Evolutionary conservation across 2,888 invertebrate genomes (phyloP), one percentile per base, ranked within the genome.

Genomic region (Melolontha melolontha): DNA sequence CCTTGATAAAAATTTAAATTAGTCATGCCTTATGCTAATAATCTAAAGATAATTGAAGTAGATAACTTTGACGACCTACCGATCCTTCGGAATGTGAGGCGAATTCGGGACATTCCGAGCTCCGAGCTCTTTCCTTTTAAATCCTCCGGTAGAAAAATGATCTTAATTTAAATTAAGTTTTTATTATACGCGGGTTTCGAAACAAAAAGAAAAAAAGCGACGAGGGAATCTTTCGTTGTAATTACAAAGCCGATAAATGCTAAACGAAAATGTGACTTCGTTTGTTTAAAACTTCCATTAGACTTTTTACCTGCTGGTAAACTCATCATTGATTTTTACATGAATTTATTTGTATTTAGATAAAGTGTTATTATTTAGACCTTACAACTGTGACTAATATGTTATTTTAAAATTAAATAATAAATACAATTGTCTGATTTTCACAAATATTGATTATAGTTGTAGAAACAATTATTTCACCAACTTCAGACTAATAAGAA

Each of bases 1-100:
- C 55, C 55, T 55, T 55, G 55, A 55, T 55, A 55, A 55, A 55
- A 55, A 55, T 55, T 55, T 55, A 40, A 55, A 55, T 55, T 55
- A 55, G 55, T 22, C 55, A 41, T 22, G 55, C 22, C 55, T 55
- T 55, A 55, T 55, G 55, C 55, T 55, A 55, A 55, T 55, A 55
- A 55, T 55, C 55, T 55, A 17, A 55, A 55, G 55, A 55, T 55
- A 55, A 55, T 55, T 55, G 55, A 55, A 55, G 55, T 41, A 55
- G 55, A 55, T 55, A 55, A 55, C 40, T 40, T 51, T 55, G 55
- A 41, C 40, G 55, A 40, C 55, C 55, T 40, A 41, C 40, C 17
- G 41, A 55, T 55, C 34, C 6, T 16, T 17, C 5, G 40, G 55
- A 55, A 55, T 41, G 40, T 40, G 55, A 41, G 11, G 10, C 40